Percentiles rank a stretch among this genome's conserved stretches.
phyloP scores from a whole-genome alignment of 1,140 invertebrate species.

The Diachasmimorpha longicaudata region DNA sequence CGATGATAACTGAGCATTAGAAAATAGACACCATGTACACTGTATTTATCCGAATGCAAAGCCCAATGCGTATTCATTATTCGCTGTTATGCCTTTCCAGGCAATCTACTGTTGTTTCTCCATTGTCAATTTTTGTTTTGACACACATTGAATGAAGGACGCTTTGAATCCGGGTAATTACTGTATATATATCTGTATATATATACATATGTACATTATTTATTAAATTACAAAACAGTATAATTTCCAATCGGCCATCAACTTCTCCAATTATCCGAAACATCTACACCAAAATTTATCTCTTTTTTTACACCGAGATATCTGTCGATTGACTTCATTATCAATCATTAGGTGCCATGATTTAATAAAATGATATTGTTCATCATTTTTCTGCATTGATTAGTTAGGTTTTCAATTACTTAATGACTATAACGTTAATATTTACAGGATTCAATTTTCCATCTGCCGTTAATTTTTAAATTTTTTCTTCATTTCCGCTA shows the following conservation, averaged over 20 bases:
- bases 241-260: not conserved
- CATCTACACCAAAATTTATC: not conserved
- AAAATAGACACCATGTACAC: slow-evolving; percentile 22
- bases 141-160: not conserved
- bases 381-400: not conserved
- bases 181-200: slow-evolving; percentile 23
- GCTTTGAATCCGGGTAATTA: slow-evolving; percentile 23
- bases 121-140: not conserved
- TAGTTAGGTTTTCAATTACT: not conserved
- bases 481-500: not conserved
- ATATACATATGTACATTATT: slow-evolving; percentile 20
- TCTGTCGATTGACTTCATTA: not conserved
- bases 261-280: not conserved
- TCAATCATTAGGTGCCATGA: not conserved
- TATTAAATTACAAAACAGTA: slow-evolving; percentile 12
- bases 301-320: not conserved
- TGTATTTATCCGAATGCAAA: slow-evolving; percentile 21
- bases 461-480: not conserved
- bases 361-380: not conserved
- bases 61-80: not conserved
- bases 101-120: not conserved
- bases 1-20: slow-evolving; percentile 3
- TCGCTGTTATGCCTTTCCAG: not conserved
- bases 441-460: not conserved
- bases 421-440: not conserved